A percentile compares a stretch with the other conserved stretches of the same genome.
These are phyloP conservation scores for Sebastes oblongus DNA, from an alignment of 2,797 vertebrate genomes.

Conservation along the genomic window DNA sequence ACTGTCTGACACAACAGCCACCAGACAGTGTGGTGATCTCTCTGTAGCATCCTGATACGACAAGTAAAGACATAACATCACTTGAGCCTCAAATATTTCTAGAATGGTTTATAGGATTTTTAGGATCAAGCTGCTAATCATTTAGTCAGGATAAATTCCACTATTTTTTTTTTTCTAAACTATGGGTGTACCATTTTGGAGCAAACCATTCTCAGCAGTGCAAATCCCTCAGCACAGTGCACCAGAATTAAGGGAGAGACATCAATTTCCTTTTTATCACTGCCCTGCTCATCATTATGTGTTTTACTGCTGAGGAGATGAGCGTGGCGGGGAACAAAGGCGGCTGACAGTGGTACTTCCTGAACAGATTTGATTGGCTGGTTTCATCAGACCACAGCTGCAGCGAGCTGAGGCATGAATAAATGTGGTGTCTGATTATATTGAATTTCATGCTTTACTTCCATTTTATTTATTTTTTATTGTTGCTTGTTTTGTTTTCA, in stretches of 20 bases:
- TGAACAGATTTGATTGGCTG: constrained; percentile 69
- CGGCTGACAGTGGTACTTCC: constrained; percentile 66
- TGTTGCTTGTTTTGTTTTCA: constrained; percentile 1
- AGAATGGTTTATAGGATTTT: background rate
- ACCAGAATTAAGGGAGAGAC: constrained; percentile 37
- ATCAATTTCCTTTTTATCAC: constrained; percentile 75
- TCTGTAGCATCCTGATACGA: background rate
- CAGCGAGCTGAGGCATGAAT: constrained; percentile 54
- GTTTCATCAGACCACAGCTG: constrained; percentile 73
- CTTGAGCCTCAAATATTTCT: background rate
- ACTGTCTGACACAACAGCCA: background rate
- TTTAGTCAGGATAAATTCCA: background rate
- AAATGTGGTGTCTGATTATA: constrained; percentile 42
- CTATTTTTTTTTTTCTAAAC: background rate
- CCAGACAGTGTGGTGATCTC: background rate
- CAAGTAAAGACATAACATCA: background rate
- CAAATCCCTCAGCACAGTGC: constrained; percentile 1
- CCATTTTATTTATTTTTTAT: background rate
- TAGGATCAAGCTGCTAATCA: background rate
- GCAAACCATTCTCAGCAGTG: background rate
- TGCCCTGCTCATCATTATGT: constrained; percentile 65
- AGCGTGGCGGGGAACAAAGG: constrained; percentile 67
- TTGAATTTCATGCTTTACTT: constrained; percentile 23
- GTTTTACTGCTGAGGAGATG: constrained; percentile 65
- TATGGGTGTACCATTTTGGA: constrained; percentile 16